These are phyloP conservation scores for Orchestia grillus DNA, from an alignment of 1,140 invertebrate genomes.

Conservation along the genomic window DNA sequence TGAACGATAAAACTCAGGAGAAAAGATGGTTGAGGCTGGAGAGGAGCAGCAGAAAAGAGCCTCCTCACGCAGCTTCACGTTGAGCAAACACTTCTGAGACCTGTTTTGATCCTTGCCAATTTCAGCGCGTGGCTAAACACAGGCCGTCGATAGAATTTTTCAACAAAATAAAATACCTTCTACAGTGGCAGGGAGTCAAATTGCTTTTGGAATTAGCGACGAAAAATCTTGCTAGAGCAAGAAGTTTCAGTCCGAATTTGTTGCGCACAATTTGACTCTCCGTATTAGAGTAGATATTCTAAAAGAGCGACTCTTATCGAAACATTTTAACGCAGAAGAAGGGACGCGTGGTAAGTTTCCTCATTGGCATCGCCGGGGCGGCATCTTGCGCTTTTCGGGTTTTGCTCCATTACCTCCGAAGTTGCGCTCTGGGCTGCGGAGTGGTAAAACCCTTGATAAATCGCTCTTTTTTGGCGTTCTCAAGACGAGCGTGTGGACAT, in stretches of 20 bases:
- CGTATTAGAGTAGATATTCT: not conserved
- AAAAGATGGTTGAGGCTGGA: not conserved
- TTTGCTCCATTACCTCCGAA: conserved; percentile 35
- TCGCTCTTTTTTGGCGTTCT: not conserved
- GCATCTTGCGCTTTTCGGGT: not conserved
- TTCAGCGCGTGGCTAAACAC: not conserved
- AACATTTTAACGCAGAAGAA: not conserved
- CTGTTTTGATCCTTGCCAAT: not conserved
- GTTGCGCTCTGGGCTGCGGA: not conserved
- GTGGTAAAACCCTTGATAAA: conserved; percentile 36
- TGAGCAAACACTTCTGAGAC: not conserved
- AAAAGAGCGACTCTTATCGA: not conserved
- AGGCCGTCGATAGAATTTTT: not conserved
- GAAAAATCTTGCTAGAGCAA: not conserved
- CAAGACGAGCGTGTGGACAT: not conserved
- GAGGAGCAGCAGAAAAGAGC: not conserved
- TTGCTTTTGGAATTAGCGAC: not conserved
- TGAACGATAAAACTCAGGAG: not conserved
- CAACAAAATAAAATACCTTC: not conserved
- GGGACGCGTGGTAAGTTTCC: not conserved
- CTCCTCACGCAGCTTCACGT: not conserved
- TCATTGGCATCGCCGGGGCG: not conserved
- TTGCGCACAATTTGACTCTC: not conserved
- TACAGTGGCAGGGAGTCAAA: not conserved
- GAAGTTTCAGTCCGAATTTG: not conserved